These are phyloP conservation scores for Rhea americana DNA, from an alignment of 2,113 vertebrate species.

Conservation along the genomic window DNA sequence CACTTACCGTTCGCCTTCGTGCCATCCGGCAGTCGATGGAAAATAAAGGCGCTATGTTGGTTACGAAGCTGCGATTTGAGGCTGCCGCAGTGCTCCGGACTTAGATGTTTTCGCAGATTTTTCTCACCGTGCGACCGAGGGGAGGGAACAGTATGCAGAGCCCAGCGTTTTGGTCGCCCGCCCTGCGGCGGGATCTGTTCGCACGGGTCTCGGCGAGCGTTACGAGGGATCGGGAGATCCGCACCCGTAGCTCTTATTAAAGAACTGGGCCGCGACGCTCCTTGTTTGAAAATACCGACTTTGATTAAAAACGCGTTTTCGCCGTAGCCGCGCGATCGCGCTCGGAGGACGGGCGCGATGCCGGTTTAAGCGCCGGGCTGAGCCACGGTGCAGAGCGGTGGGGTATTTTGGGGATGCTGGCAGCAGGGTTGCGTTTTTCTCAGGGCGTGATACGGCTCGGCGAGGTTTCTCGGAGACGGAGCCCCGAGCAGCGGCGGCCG, in stretches of 20 bases:
- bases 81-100: neutral
- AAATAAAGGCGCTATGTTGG: neutral
- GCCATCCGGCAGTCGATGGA: neutral
- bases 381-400: fast-evolving
- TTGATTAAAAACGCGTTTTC: conserved; percentile 8
- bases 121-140: neutral
- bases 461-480: neutral
- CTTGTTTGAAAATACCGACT: neutral
- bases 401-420: neutral
- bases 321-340: neutral
- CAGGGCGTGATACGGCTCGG: fast-evolving
- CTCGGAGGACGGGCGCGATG: neutral
- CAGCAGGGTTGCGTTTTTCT: neutral
- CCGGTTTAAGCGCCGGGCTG: neutral
- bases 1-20: conserved; percentile 13
- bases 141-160: conserved; percentile 3
- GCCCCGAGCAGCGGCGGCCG: neutral
- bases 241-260: neutral
- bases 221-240: neutral
- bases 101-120: conserved; percentile 44
- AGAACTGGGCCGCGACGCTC: neutral
- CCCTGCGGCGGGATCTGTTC: conserved; percentile 19
- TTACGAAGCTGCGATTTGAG: neutral
- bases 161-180: conserved; percentile 11
- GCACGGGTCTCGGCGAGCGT: neutral